Conservation (phyloP, 1,140 invertebrate species). For the Marisa cornuarietis region DNA sequence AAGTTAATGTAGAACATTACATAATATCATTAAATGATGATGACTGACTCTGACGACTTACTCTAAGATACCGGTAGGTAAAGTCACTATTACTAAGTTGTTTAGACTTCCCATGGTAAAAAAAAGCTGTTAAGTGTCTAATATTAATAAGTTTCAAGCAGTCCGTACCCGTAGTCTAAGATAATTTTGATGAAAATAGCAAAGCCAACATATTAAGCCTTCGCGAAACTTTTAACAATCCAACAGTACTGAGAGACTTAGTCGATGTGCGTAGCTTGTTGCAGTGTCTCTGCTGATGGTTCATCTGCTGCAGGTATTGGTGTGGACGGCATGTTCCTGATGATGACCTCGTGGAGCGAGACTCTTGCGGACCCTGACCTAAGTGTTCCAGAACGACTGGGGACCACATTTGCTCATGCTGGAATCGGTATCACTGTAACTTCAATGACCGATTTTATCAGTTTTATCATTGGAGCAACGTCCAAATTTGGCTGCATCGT, state of each 20-base stretch:
- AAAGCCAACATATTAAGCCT: no score
- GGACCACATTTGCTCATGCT: conserved; percentile 85
- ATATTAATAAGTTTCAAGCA: not conserved
- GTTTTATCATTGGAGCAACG: conserved; percentile 92
- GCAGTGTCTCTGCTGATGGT: not conserved
- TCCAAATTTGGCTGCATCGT: conserved; percentile 93
- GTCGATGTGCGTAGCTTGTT: no score
- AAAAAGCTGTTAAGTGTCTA: no score
- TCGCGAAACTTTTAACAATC: no score
- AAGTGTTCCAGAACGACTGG: conserved; percentile 85
- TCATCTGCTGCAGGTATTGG: conserved; percentile 79
- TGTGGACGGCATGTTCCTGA: conserved; percentile 94
- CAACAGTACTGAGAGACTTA: no score
- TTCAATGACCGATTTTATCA: conserved; percentile 93
- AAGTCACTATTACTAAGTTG: no score
- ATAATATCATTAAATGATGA: no score
- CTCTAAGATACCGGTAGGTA: no score
- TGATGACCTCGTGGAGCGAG: conserved; percentile 86
- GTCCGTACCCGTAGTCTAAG: not conserved
- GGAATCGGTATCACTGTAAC: conserved; percentile 98
- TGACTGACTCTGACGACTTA: no score
- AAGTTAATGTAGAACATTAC: not conserved
- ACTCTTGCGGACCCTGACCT: conserved; percentile 78
- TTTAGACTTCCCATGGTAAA: no score
- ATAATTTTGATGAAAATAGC: no score